A percentile compares a stretch with the other conserved stretches of the same genome.
These are phyloP conservation scores for Caenorhabditis inopinata DNA, from an alignment of 1,140 invertebrate species.

Conservation along the genomic window DNA sequence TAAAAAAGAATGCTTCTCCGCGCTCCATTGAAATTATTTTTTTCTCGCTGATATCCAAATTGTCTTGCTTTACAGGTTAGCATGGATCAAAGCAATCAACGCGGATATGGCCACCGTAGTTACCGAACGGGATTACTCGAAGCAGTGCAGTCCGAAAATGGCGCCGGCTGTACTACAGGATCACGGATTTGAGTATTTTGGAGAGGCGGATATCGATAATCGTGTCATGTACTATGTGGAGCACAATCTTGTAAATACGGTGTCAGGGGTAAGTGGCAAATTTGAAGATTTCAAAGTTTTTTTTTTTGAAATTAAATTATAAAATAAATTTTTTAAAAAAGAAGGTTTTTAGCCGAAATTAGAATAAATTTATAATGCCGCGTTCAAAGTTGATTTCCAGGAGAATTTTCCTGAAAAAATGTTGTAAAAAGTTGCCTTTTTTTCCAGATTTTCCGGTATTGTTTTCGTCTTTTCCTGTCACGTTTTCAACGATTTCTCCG, in stretches of 20 bases:
- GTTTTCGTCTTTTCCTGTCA: no score
- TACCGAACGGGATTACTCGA: neutral
- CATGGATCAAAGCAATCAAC: conserved; percentile 28
- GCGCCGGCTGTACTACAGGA: conserved; percentile 39
- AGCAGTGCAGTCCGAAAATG: conserved; percentile 29
- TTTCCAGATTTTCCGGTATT: no score
- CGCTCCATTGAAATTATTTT: no score
- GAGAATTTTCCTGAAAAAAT: no score
- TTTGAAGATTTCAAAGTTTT: no score
- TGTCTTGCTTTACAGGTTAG: conserved; percentile 41
- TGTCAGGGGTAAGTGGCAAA: conserved; percentile 7
- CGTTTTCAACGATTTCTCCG: no score
- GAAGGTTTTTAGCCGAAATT: no score
- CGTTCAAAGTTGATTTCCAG: no score
- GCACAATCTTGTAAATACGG: neutral
- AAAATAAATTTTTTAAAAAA: neutral
- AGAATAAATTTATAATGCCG: no score
- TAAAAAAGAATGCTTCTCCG: no score
- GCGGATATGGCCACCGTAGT: conserved; percentile 33
- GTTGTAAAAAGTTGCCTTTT: no score
- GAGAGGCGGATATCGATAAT: conserved; percentile 42
- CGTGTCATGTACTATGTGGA: conserved; percentile 42
- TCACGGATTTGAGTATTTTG: conserved; percentile 32
- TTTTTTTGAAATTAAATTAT: neutral
- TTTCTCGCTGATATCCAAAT: no score